phyloP scores from a whole-genome alignment of 2,113 vertebrate species.

The Saguinus midas region DNA sequence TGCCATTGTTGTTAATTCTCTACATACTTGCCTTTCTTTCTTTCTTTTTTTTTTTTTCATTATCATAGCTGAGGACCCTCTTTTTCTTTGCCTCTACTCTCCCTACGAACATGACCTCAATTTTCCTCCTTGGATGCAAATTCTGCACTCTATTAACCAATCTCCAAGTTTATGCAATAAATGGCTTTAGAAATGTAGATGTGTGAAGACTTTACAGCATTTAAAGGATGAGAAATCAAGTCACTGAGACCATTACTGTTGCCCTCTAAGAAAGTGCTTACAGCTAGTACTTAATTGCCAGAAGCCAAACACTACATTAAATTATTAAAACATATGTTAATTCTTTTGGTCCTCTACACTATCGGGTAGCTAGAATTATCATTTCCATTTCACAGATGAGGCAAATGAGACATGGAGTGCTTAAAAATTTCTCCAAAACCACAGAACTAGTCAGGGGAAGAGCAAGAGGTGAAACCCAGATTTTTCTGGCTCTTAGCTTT shows the following conservation, averaged over 20 bases:
- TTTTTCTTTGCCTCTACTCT: background rate
- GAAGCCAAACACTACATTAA: background rate
- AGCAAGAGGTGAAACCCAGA: background rate
- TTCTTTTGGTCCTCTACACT: background rate
- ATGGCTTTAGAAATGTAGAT: background rate
- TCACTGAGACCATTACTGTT: background rate
- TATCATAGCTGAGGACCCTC: background rate
- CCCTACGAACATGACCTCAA: background rate
- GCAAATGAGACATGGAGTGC: background rate
- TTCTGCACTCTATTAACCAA: background rate
- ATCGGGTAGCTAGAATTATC: background rate
- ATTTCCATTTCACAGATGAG: background rate
- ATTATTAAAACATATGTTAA: background rate
- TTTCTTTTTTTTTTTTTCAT: background rate
- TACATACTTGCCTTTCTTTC: background rate
- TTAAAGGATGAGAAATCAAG: background rate
- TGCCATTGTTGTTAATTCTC: conserved; percentile 22
- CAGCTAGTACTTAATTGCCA: background rate
- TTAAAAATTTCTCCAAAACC: background rate
- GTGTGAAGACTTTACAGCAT: background rate
- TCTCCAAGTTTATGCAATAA: background rate
- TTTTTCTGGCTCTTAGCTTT: background rate
- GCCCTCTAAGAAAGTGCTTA: background rate
- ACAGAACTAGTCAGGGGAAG: background rate
- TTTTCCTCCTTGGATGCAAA: background rate